Conservation (phyloP, 2,113 vertebrate species). For the Nipponia nippon region DNA sequence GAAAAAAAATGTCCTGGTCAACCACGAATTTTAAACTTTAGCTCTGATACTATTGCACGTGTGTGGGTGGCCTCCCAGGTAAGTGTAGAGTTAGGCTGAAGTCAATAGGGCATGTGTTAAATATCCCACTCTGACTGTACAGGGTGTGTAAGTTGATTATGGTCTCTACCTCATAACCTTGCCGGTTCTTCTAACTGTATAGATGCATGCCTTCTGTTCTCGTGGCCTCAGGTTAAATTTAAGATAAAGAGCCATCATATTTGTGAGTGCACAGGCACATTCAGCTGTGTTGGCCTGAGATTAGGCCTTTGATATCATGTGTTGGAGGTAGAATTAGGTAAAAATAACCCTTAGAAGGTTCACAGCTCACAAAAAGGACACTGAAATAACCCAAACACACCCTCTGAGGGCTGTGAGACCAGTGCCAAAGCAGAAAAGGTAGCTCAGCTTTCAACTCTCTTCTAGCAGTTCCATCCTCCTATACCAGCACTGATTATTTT, state of each 20-base stretch:
- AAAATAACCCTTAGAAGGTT: neutral
- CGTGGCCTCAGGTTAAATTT: neutral
- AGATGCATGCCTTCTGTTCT: neutral
- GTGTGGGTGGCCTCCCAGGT: neutral
- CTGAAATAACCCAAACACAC: neutral
- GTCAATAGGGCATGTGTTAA: fast-evolving
- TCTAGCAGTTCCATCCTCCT: neutral
- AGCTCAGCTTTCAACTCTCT: neutral
- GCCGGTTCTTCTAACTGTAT: neutral
- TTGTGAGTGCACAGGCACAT: neutral
- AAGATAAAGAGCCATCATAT: neutral
- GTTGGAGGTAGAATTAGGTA: neutral
- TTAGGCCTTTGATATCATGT: neutral
- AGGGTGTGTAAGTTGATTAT: neutral
- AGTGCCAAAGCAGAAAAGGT: neutral
- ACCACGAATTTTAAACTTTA: neutral
- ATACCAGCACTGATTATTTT: neutral
- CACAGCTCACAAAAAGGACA: neutral
- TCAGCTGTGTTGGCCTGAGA: neutral
- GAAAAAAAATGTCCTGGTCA: neutral
- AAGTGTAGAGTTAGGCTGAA: neutral
- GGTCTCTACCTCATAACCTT: neutral
- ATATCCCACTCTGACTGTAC: neutral
- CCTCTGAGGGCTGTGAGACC: neutral
- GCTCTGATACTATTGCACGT: neutral